Evolutionary conservation across 1,140 invertebrate species (phyloP).

Genomic region (Zaprionus vittiger): DNA sequence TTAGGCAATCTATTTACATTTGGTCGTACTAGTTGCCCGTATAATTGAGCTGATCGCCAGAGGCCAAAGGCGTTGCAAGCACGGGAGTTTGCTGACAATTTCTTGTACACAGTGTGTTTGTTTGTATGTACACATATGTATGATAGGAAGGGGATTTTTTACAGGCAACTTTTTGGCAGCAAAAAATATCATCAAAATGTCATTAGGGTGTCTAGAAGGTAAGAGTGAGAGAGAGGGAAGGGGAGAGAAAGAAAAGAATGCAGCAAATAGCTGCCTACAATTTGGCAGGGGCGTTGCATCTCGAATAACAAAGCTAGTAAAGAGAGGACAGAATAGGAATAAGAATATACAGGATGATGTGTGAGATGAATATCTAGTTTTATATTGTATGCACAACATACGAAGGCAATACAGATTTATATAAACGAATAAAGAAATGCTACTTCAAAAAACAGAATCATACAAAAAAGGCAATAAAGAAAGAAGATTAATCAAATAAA

Average conservation of each 20-base stretch:
- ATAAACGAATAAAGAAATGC: not conserved
- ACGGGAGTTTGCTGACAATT: not conserved
- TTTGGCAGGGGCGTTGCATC: not conserved
- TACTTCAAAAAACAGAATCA: not conserved
- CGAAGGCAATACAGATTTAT: not conserved
- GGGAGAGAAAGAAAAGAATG: too few relatives aligned
- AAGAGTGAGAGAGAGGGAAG: not conserved
- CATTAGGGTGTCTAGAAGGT: constrained; percentile 48
- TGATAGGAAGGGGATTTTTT: constrained; percentile 18
- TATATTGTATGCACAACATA: not conserved
- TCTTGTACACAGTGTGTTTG: constrained; percentile 7
- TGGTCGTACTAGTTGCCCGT: constrained; percentile 56
- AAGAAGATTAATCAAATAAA: not conserved
- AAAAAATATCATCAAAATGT: constrained; percentile 77
- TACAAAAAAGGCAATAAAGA: not conserved
- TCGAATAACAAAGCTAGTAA: not conserved
- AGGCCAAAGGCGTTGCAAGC: not conserved
- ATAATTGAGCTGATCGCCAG: constrained; percentile 37
- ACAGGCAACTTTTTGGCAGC: constrained; percentile 19
- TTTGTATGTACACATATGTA: too few relatives aligned
- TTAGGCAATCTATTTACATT: constrained; percentile 70
- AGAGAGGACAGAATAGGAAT: not conserved
- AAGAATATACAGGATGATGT: not conserved
- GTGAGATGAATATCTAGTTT: not conserved
- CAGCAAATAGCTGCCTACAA: constrained; percentile 14